Base-by-base conservation (phyloP, 2,113 vertebrate genomes). In the Sceloporus tristichus region DNA sequence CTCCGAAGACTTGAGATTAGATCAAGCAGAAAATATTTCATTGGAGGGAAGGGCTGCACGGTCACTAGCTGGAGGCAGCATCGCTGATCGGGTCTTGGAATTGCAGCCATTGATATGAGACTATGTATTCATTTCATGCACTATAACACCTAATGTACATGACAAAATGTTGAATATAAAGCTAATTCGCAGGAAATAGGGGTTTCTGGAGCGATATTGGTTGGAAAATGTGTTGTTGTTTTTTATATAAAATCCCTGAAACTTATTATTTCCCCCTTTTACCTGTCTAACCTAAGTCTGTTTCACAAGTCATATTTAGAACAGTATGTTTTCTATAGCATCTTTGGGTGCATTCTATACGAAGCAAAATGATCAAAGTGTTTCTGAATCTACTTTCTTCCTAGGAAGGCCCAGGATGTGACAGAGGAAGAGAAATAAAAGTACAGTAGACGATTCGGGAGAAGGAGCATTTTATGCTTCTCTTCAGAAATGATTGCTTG, bases 61-160 rank as follows among this genome's bases (percentile, higher is more conserved):
- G 80, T 92, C 93, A 92, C 80, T 94, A 92, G 94, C 94, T 94
- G 80, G 92, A 95, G 94, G 95, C 93, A 79, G 86, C 85, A 80
- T 90, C 95, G 93, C 93, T 78, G 34, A 94, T 94, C 91, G 91
- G 90, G 82, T 82, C 91, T 91, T 82, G 92, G 86, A 94, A 79
- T 92, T 93, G 95, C 91, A 94, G 86, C 91, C 38, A 90, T 90
- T 89, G 92, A 90, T 89, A 95, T 94, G 94, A 93, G 94, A 94
- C 95, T 94, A 82, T 95, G 94, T 95, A 95, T 95, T 96, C 95
- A 96, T 95, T 96, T 96, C 95, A 96, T 95, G 95, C 95, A 93
- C 94, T 95, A 62, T 95, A 95, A 95, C 95, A 94, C 92, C 94
- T 91, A 95, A 95, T 91, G 93, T 93, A 95, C 93, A 95, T 62